Conservation (phyloP, 2,797 vertebrate genomes). For the Epinephelus awoara region DNA sequence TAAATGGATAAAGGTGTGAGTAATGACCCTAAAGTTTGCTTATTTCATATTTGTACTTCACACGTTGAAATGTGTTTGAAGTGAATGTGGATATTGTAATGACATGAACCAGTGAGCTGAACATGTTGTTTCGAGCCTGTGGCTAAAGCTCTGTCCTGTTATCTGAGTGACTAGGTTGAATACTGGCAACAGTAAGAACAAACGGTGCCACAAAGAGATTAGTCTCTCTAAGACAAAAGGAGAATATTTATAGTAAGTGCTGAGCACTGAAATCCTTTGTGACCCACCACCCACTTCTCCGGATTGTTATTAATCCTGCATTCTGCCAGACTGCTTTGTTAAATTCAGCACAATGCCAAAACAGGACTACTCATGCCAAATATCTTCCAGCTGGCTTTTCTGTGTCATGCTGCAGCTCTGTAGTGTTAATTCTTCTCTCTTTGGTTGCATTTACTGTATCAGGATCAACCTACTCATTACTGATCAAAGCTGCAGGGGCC, state of each 20-base stretch:
- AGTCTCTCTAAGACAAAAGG: conserved; percentile 59
- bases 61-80: conserved; percentile 2
- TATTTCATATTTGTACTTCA: conserved; percentile 7
- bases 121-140: conserved; percentile 30
- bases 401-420: conserved; percentile 14
- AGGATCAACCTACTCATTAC: not conserved
- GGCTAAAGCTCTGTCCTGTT: conserved; percentile 35
- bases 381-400: conserved; percentile 27
- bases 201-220: conserved; percentile 46
- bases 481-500: not conserved
- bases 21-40: not conserved
- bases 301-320: conserved; percentile 66
- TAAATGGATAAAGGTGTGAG: not conserved
- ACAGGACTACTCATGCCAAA: conserved; percentile 32
- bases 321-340: conserved; percentile 57
- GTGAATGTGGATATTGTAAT: conserved; percentile 8
- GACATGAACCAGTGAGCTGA: conserved; percentile 35
- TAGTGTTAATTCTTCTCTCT: not conserved
- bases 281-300: conserved; percentile 50
- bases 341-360: conserved; percentile 38
- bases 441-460: conserved; percentile 7
- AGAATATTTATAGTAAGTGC: conserved; percentile 63
- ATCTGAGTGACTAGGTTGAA: conserved; percentile 22
- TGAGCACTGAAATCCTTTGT: conserved; percentile 63
- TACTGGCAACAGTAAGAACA: conserved; percentile 40